Conservation (phyloP, 1,140 invertebrate species). For the Hyles euphorbiae region DNA sequence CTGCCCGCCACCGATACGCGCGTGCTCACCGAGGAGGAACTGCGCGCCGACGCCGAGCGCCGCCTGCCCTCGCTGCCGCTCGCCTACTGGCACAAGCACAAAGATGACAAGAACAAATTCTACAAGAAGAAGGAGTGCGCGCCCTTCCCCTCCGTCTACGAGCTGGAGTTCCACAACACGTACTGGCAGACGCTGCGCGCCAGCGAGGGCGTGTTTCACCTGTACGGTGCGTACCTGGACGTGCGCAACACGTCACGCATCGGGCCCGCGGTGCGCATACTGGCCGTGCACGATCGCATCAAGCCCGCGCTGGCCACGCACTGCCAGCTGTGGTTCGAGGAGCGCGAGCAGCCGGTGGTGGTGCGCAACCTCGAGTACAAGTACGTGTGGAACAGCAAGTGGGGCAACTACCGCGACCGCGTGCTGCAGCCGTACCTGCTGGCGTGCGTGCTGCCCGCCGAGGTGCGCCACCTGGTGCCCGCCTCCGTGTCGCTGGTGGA, state of each 20-base stretch:
- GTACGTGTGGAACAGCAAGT: constrained; percentile 95
- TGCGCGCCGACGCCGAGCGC: constrained; percentile 85
- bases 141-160: constrained; percentile 89
- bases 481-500: constrained; percentile 92
- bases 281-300: constrained; percentile 93
- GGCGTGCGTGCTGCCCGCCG: constrained; percentile 89
- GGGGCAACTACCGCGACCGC: constrained; percentile 95
- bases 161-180: constrained; percentile 93
- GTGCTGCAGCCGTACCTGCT: constrained; percentile 94
- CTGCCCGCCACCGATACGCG: constrained; percentile 77
- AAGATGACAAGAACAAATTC: constrained; percentile 82
- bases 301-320: constrained; percentile 88
- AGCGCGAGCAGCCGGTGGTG: constrained; percentile 85
- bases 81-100: constrained; percentile 88
- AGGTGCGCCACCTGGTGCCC: constrained; percentile 84
- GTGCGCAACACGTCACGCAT: constrained; percentile 84
- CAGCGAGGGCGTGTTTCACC: constrained; percentile 89
- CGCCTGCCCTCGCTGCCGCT: constrained; percentile 87
- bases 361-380: constrained; percentile 91
- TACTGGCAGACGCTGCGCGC: constrained; percentile 91
- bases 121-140: constrained; percentile 86
- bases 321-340: constrained; percentile 94
- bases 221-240: constrained; percentile 94
- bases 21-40: constrained; percentile 83
- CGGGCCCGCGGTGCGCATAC: constrained; percentile 88